Conservation (phyloP, 2,797 vertebrate genomes). For the Acridotheres tristis region DNA sequence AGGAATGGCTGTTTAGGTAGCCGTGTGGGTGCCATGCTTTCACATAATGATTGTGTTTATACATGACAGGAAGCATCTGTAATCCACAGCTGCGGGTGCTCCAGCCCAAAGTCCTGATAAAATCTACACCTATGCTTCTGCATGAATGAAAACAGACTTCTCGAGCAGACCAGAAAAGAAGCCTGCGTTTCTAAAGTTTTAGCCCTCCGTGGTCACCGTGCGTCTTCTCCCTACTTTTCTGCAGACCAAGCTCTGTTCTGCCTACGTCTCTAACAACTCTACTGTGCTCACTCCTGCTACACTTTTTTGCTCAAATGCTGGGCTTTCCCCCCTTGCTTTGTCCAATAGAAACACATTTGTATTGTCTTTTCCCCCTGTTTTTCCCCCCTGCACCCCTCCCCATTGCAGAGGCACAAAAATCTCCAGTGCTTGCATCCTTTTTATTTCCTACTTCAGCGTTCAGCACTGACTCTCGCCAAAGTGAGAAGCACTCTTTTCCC, state of each 20-base stretch:
- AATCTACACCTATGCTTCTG: constrained; percentile 72
- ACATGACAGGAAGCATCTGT: constrained; percentile 75
- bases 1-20: constrained; percentile 65
- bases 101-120: constrained; percentile 65
- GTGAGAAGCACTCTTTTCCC: neutral
- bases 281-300: neutral
- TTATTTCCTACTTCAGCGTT: neutral
- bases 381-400: neutral
- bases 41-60: constrained; percentile 74
- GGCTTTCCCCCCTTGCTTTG: neutral
- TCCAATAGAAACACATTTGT: neutral
- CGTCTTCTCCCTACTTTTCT: neutral
- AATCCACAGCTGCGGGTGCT: constrained; percentile 72
- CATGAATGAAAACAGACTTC: constrained; percentile 67
- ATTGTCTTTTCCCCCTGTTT: neutral
- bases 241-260: neutral
- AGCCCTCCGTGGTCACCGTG: neutral
- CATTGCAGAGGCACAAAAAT: neutral
- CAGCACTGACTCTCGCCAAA: neutral
- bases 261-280: neutral
- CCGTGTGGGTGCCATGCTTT: constrained; percentile 65
- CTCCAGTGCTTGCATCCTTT: neutral
- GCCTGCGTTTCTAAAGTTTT: neutral
- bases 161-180: constrained; percentile 21
- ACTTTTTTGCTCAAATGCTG: neutral